Percentiles rank a stretch among this genome's conserved stretches.
Conservation (phyloP, 2,888 invertebrate genomes). For the Dexiosoma caninum region DNA sequence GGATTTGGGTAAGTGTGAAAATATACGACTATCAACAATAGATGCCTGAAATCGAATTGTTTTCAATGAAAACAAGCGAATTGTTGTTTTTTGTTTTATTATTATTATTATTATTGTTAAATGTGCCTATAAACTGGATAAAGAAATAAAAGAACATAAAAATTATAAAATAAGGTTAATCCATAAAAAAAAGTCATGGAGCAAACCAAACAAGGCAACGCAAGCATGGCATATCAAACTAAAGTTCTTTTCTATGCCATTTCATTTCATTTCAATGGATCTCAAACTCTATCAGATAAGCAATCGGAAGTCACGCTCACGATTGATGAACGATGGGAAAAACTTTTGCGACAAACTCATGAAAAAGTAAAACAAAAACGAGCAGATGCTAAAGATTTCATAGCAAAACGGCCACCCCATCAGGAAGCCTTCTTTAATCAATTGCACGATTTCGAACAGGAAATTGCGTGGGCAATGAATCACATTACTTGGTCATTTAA, state of each 20-base stretch:
- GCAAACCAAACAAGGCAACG: neutral
- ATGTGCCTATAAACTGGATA: constrained; percentile 8
- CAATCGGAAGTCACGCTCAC: constrained; percentile 74
- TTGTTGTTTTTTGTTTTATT: neutral
- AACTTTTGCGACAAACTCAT: constrained; percentile 78
- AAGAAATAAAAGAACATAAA: neutral
- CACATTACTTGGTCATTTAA: constrained; percentile 76
- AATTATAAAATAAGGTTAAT: constrained; percentile 12
- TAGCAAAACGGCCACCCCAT: constrained; percentile 70
- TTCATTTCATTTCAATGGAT: neutral
- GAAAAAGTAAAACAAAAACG: constrained; percentile 77
- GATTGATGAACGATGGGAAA: constrained; percentile 81
- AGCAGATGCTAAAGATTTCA: constrained; percentile 68
- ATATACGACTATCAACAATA: constrained; percentile 8
- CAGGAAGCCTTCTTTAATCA: constrained; percentile 74
- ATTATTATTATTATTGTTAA: neutral
- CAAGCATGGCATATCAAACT: constrained; percentile 37
- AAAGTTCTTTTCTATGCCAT: constrained; percentile 23
- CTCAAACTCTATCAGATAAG: constrained; percentile 59
- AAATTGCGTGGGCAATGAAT: constrained; percentile 78
- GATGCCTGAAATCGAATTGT: constrained; percentile 47
- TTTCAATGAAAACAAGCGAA: constrained; percentile 19
- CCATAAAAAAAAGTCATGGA: too few relatives aligned
- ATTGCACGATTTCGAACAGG: constrained; percentile 79
- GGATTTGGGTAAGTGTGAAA: constrained; percentile 63